phyloP scores from a whole-genome alignment of 2,888 invertebrate species.

The Trissolcus japonicus region DNA sequence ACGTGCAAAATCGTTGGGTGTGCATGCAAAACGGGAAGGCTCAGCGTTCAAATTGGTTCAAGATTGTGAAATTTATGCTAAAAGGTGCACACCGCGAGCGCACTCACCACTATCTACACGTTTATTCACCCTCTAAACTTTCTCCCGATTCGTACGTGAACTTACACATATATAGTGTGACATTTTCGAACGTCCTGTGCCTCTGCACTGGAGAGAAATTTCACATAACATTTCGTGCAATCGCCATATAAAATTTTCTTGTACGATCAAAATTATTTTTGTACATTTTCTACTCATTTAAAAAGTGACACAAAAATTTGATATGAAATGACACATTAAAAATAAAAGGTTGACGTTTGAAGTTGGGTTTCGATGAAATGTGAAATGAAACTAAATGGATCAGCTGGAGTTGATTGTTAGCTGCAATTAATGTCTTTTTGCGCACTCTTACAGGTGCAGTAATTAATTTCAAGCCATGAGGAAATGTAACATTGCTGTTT shows the following conservation, averaged over 20 bases:
- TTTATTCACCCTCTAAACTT: constrained; percentile 57
- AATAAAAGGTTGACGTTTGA: too few species aligned
- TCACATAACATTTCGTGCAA: constrained; percentile 52
- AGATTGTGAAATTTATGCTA: constrained; percentile 56
- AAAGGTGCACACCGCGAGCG: constrained; percentile 33
- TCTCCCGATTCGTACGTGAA: constrained; percentile 55
- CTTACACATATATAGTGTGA: constrained; percentile 43
- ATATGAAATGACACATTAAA: too few species aligned
- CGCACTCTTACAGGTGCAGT: too few species aligned
- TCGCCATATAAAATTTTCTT: constrained; percentile 15
- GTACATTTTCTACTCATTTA: not conserved
- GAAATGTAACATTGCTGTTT: too few species aligned
- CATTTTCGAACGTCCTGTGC: constrained; percentile 53
- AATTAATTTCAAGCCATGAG: too few species aligned
- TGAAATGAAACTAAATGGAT: too few species aligned
- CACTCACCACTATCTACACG: constrained; percentile 49
- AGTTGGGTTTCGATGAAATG: too few species aligned
- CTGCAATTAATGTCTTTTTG: too few species aligned
- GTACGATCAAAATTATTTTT: not conserved
- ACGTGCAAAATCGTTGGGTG: constrained; percentile 25
- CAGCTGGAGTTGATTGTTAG: too few species aligned
- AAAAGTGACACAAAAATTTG: not conserved
- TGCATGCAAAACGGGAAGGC: constrained; percentile 13
- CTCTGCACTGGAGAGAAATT: constrained; percentile 45
- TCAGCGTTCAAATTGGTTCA: constrained; percentile 40